Evolutionary conservation across 1,140 invertebrate genomes (phyloP).

Genomic region (Matsumurasca onukii): DNA sequence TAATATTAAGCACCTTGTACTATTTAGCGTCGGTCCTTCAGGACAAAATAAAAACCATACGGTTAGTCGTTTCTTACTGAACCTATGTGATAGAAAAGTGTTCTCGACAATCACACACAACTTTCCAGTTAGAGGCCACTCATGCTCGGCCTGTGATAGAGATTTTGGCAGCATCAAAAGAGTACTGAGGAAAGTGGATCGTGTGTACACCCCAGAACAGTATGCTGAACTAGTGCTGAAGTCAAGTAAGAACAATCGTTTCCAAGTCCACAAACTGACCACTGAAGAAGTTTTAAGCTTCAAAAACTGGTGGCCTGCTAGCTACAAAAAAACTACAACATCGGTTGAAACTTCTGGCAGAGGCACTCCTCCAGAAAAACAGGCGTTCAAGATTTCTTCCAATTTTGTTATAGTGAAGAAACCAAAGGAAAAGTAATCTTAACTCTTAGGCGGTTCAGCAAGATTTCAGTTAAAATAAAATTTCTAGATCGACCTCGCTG

Average conservation of each 20-base stretch:
- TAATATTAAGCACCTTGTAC: background rate
- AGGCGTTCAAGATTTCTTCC: no score
- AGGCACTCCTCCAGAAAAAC: background rate
- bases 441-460: background rate
- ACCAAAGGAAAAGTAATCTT: background rate
- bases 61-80: constrained; percentile 31
- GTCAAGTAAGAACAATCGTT: background rate
- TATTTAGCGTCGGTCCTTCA: constrained; percentile 10
- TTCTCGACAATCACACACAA: constrained; percentile 31
- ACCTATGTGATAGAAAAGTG: constrained; percentile 21
- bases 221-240: background rate
- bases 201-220: background rate
- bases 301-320: background rate
- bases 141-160: constrained; percentile 8
- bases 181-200: background rate
- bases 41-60: constrained; percentile 36
- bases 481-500: no score
- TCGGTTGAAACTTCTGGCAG: background rate
- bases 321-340: background rate
- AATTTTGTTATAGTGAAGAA: no score
- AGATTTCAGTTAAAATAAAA: background rate
- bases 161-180: background rate
- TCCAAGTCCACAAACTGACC: background rate
- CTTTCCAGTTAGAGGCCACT: constrained; percentile 31
- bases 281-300: background rate